phyloP scores from a whole-genome alignment of 2,113 vertebrate genomes.

The Echinops telfairi region DNA sequence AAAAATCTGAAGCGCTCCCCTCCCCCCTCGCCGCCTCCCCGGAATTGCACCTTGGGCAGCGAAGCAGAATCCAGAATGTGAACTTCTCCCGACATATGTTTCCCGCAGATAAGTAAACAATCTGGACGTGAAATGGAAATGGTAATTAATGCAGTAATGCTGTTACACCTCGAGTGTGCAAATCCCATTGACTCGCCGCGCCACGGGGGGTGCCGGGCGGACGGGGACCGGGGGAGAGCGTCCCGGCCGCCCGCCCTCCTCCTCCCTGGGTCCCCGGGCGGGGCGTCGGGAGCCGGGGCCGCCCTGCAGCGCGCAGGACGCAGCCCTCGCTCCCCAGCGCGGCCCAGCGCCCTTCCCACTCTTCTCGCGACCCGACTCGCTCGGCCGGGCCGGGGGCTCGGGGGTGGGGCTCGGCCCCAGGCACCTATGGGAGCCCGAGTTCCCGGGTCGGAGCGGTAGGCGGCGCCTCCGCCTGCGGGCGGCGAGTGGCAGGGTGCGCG shows the following conservation, averaged over 20 bases:
- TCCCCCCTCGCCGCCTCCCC: slow-evolving; percentile 83
- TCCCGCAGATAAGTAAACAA: slow-evolving; percentile 99
- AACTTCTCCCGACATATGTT: slow-evolving; percentile 99
- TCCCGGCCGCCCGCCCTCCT: slow-evolving; percentile 52
- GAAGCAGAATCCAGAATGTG: slow-evolving; percentile 97
- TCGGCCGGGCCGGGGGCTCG: background rate
- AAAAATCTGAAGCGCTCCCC: slow-evolving; percentile 89
- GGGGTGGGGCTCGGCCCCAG: background rate
- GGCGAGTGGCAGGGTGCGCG: rapidly evolving
- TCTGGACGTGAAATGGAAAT: slow-evolving; percentile 98
- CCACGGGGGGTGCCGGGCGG: slow-evolving; percentile 88
- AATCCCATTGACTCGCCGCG: slow-evolving; percentile 93
- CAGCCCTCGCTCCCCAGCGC: rapidly evolving
- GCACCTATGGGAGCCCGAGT: background rate
- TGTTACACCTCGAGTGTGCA: slow-evolving; percentile 96
- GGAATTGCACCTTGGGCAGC: slow-evolving; percentile 98
- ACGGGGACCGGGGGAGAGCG: slow-evolving; percentile 76
- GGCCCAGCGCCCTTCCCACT: rapidly evolving
- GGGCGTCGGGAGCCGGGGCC: background rate
- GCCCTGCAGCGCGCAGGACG: rapidly evolving
- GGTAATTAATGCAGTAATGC: slow-evolving; percentile 99
- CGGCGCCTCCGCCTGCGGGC: rapidly evolving
- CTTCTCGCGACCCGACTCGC: rapidly evolving
- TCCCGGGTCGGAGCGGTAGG: background rate
- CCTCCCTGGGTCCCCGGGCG: slow-evolving; percentile 15